Percentiles rank a stretch among this genome's conserved stretches.
These are phyloP conservation scores for Calliopsis andreniformis DNA, from an alignment of 1,140 invertebrate species.

Conservation along the genomic window DNA sequence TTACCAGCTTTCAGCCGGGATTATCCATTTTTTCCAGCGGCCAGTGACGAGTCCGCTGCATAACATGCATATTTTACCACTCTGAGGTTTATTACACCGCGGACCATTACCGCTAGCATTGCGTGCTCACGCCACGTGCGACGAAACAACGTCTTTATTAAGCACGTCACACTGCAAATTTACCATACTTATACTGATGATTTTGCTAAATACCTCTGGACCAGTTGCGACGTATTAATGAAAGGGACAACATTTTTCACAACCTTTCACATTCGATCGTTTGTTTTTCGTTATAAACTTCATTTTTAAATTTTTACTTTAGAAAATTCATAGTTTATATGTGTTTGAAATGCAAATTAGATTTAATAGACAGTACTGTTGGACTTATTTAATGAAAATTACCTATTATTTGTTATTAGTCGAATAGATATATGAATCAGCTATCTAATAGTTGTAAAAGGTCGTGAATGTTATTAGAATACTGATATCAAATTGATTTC, in stretches of 20 bases:
- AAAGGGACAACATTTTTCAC: not conserved
- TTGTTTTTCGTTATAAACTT: not conserved
- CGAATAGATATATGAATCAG: too few relatives aligned
- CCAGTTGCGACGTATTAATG: not conserved
- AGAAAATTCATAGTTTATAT: too few relatives aligned
- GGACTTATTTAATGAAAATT: too few relatives aligned
- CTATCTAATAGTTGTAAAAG: too few relatives aligned
- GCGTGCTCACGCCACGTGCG: slow-evolving; percentile 33
- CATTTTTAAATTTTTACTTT: too few relatives aligned
- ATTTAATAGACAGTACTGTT: too few relatives aligned
- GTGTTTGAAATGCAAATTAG: too few relatives aligned
- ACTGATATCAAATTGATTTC: too few relatives aligned
- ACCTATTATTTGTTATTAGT: too few relatives aligned
- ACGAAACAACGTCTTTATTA: slow-evolving; percentile 63
- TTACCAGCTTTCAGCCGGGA: slow-evolving; percentile 7
- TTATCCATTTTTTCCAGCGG: not conserved
- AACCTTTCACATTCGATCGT: not conserved
- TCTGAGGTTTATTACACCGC: slow-evolving; percentile 61
- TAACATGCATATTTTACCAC: slow-evolving; percentile 63
- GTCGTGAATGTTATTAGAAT: too few relatives aligned
- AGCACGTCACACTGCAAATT: slow-evolving; percentile 17
- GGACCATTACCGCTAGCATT: slow-evolving; percentile 67
- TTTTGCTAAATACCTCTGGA: not conserved
- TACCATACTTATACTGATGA: not conserved
- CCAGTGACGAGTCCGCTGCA: slow-evolving; percentile 40